A percentile compares a stretch with the other conserved stretches of the same genome.
Conservation (phyloP, 2,888 invertebrate genomes). For the Limnephilus auricula region DNA sequence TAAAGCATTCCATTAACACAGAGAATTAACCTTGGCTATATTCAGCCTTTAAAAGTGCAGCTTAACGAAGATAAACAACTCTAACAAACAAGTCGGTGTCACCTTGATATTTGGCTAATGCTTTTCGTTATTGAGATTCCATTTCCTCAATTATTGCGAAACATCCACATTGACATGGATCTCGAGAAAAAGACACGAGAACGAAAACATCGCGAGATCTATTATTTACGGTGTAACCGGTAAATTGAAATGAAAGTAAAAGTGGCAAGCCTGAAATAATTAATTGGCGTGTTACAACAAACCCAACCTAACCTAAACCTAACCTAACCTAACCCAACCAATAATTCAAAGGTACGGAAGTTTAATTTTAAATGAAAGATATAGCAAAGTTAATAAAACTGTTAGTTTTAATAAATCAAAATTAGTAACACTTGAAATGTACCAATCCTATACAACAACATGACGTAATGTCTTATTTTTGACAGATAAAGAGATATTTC, state of each 20-base stretch:
- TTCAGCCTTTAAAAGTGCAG: neutral
- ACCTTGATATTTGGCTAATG: conserved; percentile 40
- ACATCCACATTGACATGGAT: neutral
- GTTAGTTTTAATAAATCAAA: neutral
- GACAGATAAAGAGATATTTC: no score
- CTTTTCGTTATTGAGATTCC: conserved; percentile 26
- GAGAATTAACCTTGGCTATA: neutral
- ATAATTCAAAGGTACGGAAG: neutral
- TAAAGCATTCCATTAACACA: neutral
- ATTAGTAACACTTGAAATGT: neutral
- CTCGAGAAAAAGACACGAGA: neutral
- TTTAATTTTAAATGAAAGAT: neutral
- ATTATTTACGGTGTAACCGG: neutral
- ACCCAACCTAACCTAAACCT: no score
- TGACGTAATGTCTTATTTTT: no score
- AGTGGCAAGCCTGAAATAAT: neutral
- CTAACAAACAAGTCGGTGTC: conserved; percentile 22
- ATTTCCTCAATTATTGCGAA: conserved; percentile 23
- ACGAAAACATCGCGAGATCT: neutral
- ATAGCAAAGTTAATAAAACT: neutral
- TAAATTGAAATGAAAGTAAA: neutral
- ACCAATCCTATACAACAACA: no score
- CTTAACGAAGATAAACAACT: conserved; percentile 1
- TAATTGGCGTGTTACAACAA: neutral
- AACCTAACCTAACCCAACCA: neutral